A percentile compares a stretch with the other conserved stretches of the same genome.
These are phyloP conservation scores for Conops quadrifasciatus DNA, from an alignment of 2,888 invertebrate species.

Conservation along the genomic window DNA sequence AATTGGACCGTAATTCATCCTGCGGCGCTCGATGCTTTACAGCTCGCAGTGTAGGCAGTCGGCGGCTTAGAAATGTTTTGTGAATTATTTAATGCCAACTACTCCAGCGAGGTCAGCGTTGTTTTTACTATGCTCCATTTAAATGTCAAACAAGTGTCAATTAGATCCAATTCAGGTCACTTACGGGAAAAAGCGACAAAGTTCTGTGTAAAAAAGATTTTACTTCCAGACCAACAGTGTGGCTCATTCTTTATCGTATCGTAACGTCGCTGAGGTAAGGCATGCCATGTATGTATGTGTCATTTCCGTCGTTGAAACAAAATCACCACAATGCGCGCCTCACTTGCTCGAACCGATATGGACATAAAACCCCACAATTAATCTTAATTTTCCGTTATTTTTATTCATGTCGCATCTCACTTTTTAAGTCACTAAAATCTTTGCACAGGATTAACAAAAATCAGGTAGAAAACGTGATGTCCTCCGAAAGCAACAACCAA, in stretches of 20 bases:
- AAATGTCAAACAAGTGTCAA: constrained; percentile 42
- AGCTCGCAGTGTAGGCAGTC: constrained; percentile 3
- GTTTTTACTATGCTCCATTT: constrained; percentile 30
- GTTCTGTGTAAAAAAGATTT: constrained; percentile 2
- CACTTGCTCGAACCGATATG: neutral
- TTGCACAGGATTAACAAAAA: constrained; percentile 53
- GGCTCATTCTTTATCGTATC: neutral
- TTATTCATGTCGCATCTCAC: constrained; percentile 32
- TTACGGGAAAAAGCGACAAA: constrained; percentile 10
- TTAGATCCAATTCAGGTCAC: constrained; percentile 42
- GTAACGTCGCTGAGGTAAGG: neutral
- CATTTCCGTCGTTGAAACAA: too few relatives aligned
- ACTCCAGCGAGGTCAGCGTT: constrained; percentile 34
- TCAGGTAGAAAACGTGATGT: constrained; percentile 60
- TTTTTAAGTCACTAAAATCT: constrained; percentile 40
- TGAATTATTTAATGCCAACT: constrained; percentile 11
- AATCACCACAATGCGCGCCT: neutral
- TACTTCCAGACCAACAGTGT: neutral
- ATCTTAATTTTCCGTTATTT: constrained; percentile 49
- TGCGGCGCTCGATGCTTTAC: constrained; percentile 2
- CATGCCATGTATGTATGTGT: too few relatives aligned
- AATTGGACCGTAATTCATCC: constrained; percentile 13
- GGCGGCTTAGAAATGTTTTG: constrained; percentile 14
- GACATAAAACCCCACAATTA: constrained; percentile 45
- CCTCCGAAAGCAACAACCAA: constrained; percentile 42